Percentiles rank a stretch among this genome's conserved stretches.
Evolutionary conservation across 2,797 vertebrate genomes (phyloP).

Genomic region (Orientallactaga sibirica): DNA sequence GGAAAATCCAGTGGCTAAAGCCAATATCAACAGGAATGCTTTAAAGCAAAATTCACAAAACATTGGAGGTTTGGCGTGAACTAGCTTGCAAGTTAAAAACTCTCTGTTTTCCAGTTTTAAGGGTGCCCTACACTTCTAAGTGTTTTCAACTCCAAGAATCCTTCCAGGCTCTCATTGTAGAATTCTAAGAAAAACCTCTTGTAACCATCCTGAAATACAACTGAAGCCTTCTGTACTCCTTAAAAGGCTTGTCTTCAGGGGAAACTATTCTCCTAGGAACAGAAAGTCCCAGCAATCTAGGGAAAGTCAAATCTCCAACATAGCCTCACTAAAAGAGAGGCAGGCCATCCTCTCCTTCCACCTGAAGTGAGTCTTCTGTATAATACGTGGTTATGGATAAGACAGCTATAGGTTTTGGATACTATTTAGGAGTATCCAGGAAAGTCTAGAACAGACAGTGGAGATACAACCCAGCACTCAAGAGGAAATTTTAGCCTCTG

Average conservation of each 20-base stretch:
- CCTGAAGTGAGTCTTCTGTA: neutral
- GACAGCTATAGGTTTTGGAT: neutral
- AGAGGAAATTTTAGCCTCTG: conserved; percentile 18
- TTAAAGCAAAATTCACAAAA: neutral
- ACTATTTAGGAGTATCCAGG: neutral
- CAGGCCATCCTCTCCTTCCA: neutral
- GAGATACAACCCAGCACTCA: neutral
- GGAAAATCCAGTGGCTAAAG: neutral
- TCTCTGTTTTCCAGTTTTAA: neutral
- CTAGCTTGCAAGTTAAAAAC: neutral
- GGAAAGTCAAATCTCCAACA: neutral
- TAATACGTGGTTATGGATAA: neutral
- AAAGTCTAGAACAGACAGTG: neutral
- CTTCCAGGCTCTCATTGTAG: neutral
- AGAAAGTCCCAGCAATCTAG: neutral
- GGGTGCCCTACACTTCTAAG: neutral
- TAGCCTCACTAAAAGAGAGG: neutral
- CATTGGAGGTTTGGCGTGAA: neutral
- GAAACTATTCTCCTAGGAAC: neutral
- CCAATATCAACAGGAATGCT: neutral
- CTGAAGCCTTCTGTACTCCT: neutral
- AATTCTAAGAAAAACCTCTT: conserved; percentile 3
- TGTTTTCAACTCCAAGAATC: neutral
- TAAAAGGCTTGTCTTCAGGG: neutral
- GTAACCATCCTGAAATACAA: neutral